Evolutionary conservation across 2,888 invertebrate genomes (phyloP).

Genomic region (Metacarcinus magister): DNA sequence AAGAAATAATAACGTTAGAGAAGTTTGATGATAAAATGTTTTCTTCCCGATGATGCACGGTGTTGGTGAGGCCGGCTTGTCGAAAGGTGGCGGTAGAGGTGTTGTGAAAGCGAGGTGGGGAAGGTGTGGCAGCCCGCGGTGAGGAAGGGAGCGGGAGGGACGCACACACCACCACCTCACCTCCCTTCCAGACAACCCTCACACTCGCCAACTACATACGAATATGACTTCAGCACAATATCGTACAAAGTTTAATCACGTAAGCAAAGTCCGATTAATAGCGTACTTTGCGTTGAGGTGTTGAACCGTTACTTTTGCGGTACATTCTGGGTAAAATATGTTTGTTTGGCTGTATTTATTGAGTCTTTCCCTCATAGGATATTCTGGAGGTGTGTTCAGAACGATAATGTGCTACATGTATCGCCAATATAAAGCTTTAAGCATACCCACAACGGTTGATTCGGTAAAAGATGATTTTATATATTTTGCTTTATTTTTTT

Average conservation of each 20-base stretch:
- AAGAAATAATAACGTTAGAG: not conserved
- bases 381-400: not conserved
- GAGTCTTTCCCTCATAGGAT: not conserved
- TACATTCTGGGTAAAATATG: not conserved
- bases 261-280: not conserved
- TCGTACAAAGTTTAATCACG: not conserved
- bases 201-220: not conserved
- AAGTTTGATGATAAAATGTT: not conserved
- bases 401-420: not conserved
- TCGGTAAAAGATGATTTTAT: not conserved
- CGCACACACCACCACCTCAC: not conserved
- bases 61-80: constrained; percentile 34
- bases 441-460: not conserved
- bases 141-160: constrained; percentile 49
- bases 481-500: not conserved
- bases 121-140: constrained; percentile 35
- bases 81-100: constrained; percentile 3
- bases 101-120: constrained; percentile 49
- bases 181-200: not conserved
- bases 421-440: not conserved
- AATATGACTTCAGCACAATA: not conserved
- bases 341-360: not conserved
- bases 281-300: not conserved
- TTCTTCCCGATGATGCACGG: not conserved
- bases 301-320: not conserved